phyloP scores from a whole-genome alignment of 2,113 vertebrate species.

The Menura novaehollandiae region DNA sequence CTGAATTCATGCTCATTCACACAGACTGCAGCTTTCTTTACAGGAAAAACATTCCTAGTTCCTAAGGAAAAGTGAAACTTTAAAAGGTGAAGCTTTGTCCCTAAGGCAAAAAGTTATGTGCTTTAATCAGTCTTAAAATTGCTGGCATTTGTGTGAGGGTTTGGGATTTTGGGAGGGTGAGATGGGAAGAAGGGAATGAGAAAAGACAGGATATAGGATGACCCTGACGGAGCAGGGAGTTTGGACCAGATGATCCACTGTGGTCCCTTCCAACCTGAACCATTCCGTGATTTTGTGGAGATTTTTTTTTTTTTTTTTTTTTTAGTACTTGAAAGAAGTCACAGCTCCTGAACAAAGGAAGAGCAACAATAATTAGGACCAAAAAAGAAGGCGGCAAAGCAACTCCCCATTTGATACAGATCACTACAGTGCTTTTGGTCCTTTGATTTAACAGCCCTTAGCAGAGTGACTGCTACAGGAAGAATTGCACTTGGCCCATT shows the following conservation, averaged over 20 bases:
- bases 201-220: neutral
- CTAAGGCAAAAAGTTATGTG: neutral
- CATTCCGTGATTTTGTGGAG: too few relatives aligned
- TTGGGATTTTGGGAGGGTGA: neutral
- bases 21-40: neutral
- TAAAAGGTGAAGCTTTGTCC: neutral
- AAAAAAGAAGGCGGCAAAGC: neutral
- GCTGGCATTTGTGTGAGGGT: neutral
- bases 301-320: neutral
- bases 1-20: neutral
- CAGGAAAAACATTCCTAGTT: neutral
- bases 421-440: neutral
- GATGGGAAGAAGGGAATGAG: neutral
- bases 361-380: neutral
- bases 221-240: too few relatives aligned
- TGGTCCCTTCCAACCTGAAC: too few relatives aligned
- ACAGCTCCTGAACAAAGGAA: neutral
- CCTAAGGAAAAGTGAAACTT: neutral
- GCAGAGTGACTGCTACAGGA: accelerated
- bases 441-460: neutral
- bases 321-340: neutral
- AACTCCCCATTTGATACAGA: neutral
- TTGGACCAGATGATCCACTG: too few relatives aligned
- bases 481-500: neutral
- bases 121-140: neutral